Evolutionary conservation across 1,140 invertebrate genomes (phyloP).

Genomic region (Lethrus apterus): DNA sequence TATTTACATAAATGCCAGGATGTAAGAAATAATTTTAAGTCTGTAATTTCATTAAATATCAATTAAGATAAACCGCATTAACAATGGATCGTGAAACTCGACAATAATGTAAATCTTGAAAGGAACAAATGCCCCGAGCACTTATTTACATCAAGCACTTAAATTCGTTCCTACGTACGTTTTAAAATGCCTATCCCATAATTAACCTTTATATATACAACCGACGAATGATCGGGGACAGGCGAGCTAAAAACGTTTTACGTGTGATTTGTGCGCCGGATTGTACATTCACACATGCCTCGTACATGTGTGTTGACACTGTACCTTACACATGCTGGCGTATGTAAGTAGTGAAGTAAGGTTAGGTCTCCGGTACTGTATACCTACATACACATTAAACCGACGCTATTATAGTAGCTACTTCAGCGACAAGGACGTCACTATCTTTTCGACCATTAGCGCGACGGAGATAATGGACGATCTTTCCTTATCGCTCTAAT

Average conservation of each 20-base stretch:
- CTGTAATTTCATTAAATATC: too few species aligned
- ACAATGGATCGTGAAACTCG: too few species aligned
- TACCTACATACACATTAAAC: slow-evolving; percentile 36
- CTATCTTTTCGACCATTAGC: slow-evolving; percentile 10
- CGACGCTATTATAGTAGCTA: slow-evolving; percentile 36
- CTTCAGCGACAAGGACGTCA: slow-evolving; percentile 28
- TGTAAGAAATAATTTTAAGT: too few species aligned
- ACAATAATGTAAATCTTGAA: too few species aligned
- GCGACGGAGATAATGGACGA: slow-evolving; percentile 18
- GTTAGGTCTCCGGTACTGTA: slow-evolving; percentile 26
- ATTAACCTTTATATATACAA: slow-evolving; percentile 4
- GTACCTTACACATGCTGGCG: slow-evolving; percentile 36
- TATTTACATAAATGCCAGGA: too few species aligned
- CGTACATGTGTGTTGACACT: slow-evolving; percentile 40
- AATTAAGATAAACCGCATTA: too few species aligned
- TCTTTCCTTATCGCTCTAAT: slow-evolving; percentile 32
- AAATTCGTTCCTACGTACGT: too few species aligned
- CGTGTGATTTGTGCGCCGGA: slow-evolving; percentile 13
- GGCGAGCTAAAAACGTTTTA: background rate
- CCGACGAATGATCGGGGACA: slow-evolving; percentile 2
- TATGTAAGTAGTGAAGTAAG: slow-evolving; percentile 36
- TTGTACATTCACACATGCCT: slow-evolving; percentile 38
- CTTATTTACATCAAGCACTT: too few species aligned
- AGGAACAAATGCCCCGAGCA: too few species aligned
- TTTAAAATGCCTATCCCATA: background rate